Percentiles rank a stretch among this genome's conserved stretches.
Conservation (phyloP, 2,797 vertebrate genomes). For the Forpus xanthops region DNA sequence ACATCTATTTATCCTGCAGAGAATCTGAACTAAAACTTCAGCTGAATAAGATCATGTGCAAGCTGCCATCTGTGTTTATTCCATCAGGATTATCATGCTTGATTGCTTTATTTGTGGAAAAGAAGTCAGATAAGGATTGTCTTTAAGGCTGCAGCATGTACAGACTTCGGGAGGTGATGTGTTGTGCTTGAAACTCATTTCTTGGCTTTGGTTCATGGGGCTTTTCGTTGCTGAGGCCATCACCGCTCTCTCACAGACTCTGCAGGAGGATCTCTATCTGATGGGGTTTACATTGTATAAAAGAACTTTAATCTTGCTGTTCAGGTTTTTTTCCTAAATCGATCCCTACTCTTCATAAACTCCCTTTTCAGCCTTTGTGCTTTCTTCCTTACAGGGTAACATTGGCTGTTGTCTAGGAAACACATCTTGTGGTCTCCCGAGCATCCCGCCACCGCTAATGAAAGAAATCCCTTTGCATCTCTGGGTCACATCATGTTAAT, state of each 20-base stretch:
- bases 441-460: not conserved
- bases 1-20: not conserved
- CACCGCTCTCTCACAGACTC: not conserved
- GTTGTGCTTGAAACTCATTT: not conserved
- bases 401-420: slow-evolving; percentile 59
- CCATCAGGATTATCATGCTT: not conserved
- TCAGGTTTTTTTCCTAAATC: not conserved
- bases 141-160: not conserved
- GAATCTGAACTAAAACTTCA: not conserved
- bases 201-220: not conserved
- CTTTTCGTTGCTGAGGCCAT: not conserved
- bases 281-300: not conserved
- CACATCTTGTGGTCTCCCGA: not conserved
- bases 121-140: not conserved
- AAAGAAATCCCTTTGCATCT: slow-evolving; percentile 57
- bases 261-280: not conserved
- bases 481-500: slow-evolving; percentile 32
- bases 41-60: not conserved
- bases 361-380: slow-evolving; percentile 5
- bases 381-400: not conserved
- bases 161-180: not conserved
- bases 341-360: not conserved
- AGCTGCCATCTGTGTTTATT: not conserved
- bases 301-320: not conserved
- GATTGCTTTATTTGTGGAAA: not conserved